These are phyloP conservation scores for Antechinus flavipes DNA, from an alignment of 2,113 vertebrate genomes.

Conservation along the genomic window DNA sequence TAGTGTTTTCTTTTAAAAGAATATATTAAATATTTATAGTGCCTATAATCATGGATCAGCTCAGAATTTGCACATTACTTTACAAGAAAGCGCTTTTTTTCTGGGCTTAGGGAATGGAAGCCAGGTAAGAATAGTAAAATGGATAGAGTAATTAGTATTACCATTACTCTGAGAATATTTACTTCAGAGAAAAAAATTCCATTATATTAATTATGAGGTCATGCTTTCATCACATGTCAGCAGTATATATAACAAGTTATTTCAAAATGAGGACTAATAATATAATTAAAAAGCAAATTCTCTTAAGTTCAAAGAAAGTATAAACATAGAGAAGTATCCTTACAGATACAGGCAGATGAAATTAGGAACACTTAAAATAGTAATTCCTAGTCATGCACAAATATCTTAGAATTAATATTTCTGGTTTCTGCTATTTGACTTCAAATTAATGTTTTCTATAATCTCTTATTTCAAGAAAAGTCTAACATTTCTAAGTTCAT, in stretches of 20 bases:
- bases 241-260: not conserved
- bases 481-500: not conserved
- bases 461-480: conserved; percentile 55
- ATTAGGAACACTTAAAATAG: conserved; percentile 46
- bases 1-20: not conserved
- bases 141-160: conserved; percentile 38
- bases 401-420: not conserved
- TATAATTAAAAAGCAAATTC: conserved; percentile 46
- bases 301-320: conserved; percentile 51
- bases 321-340: conserved; percentile 43
- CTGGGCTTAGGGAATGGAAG: conserved; percentile 40
- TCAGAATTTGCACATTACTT: conserved; percentile 53
- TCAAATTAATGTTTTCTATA: conserved; percentile 56
- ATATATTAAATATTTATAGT: conserved; percentile 51
- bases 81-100: conserved; percentile 59
- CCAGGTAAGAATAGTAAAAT: conserved; percentile 44
- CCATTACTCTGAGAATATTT: conserved; percentile 32
- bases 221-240: conserved; percentile 46
- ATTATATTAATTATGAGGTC: conserved; percentile 4
- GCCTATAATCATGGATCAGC: conserved; percentile 36
- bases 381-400: conserved; percentile 14
- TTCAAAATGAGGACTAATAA: conserved; percentile 29
- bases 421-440: conserved; percentile 67
- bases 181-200: conserved; percentile 47
- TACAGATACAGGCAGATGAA: conserved; percentile 45